Percentiles rank a stretch among this genome's conserved stretches.
Evolutionary conservation across 2,113 vertebrate genomes (phyloP).

Genomic region (Acinonyx jubatus): DNA sequence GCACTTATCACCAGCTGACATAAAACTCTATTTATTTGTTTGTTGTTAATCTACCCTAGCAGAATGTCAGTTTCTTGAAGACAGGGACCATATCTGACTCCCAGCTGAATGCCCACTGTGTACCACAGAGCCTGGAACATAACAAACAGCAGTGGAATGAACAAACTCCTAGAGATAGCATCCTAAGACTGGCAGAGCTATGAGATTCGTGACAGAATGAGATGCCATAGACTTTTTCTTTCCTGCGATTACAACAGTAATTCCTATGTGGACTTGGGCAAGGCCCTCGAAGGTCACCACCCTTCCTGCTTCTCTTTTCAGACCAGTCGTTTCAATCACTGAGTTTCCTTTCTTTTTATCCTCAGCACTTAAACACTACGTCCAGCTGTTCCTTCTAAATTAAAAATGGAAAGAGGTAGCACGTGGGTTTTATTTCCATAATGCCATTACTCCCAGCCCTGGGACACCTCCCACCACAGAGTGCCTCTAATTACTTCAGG

Average conservation of each 20-base stretch:
- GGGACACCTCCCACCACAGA: slow-evolving; percentile 18
- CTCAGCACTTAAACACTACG: background rate
- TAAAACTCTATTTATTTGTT: background rate
- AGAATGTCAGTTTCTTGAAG: slow-evolving; percentile 18
- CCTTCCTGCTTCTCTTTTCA: background rate
- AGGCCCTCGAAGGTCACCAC: background rate
- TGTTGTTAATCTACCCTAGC: background rate
- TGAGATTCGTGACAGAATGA: slow-evolving; percentile 26
- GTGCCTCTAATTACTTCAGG: slow-evolving; percentile 47
- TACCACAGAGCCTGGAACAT: background rate
- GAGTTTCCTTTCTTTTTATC: slow-evolving; percentile 61
- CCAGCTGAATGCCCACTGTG: background rate
- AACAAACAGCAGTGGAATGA: slow-evolving; percentile 40
- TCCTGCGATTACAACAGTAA: background rate
- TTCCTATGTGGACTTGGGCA: slow-evolving; percentile 10
- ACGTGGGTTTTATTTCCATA: slow-evolving; percentile 37
- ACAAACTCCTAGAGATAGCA: background rate
- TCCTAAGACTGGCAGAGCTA: background rate
- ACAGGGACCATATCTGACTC: background rate
- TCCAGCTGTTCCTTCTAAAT: slow-evolving; percentile 55
- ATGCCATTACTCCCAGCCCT: slow-evolving; percentile 5
- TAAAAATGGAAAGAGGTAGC: slow-evolving; percentile 39
- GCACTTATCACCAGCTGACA: background rate
- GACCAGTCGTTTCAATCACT: slow-evolving; percentile 64
- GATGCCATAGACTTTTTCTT: background rate